These are phyloP conservation scores for Lasioglossum morio DNA, from an alignment of 2,888 invertebrate species.

Conservation along the genomic window DNA sequence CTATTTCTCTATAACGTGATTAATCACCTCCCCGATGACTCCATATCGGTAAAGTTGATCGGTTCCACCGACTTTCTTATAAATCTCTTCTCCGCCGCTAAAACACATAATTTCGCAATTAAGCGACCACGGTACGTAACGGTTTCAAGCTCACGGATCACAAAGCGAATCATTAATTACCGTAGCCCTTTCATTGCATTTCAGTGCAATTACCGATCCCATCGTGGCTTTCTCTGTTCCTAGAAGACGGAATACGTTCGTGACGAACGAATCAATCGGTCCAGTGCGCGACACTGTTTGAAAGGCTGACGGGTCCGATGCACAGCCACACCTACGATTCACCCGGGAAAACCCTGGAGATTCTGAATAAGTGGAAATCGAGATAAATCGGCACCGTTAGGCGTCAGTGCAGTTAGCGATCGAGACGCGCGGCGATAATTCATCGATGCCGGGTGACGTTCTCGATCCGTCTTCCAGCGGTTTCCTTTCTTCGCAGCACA, in stretches of 20 bases:
- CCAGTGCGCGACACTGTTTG: neutral
- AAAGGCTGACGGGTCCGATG: neutral
- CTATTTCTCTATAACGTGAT: neutral
- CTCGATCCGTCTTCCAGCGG: slow-evolving; percentile 61
- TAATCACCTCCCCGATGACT: neutral
- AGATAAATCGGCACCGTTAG: slow-evolving; percentile 55
- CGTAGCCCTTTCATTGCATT: neutral
- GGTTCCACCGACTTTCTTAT: neutral
- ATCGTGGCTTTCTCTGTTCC: neutral
- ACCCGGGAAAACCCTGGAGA: slow-evolving; percentile 13
- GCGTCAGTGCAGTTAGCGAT: slow-evolving; percentile 26
- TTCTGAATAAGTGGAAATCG: slow-evolving; percentile 20
- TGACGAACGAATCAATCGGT: slow-evolving; percentile 2
- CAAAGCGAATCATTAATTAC: slow-evolving; percentile 12
- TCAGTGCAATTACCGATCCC: neutral
- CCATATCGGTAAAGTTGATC: slow-evolving; percentile 5
- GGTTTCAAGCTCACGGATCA: neutral
- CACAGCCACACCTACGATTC: neutral
- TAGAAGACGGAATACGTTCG: neutral
- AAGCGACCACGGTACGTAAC: slow-evolving; percentile 11
- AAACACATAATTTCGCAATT: slow-evolving; percentile 1
- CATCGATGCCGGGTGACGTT: slow-evolving; percentile 67
- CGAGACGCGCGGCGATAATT: slow-evolving; percentile 69
- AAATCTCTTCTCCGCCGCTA: neutral
- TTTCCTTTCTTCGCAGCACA: slow-evolving; percentile 40